Base-by-base conservation (phyloP, 2,797 vertebrate species). In the Ambastaia sidthimunki region DNA sequence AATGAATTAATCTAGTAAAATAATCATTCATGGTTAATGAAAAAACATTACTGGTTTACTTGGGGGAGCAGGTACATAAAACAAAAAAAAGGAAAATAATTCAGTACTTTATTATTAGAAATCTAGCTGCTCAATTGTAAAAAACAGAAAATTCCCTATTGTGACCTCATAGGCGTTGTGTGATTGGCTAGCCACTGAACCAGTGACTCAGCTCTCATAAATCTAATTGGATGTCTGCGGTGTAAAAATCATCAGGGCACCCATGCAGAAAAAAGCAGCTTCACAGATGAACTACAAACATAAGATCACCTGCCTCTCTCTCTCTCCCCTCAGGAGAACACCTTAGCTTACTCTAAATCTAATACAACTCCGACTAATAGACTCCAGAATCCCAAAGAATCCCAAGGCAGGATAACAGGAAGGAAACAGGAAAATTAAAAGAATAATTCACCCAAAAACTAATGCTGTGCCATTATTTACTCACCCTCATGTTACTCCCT, bases 261-360 rank as follows among this genome's bases (percentile, higher is more conserved):
- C 55, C 59, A 71, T 67, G 50, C 57, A 31, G 72, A 59, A 76
- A 34, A 41, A 34, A 54, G 70, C 3, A 52, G 73, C 63, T 72
- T 82, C 55, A 80, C 54, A 80, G 48, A 74, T 3, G 37, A 82
- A 80, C 77, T 82, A 82, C 66, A 85, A 72, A 77, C 71, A 50
- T 59, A 25, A 37, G 54, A 57, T 70, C 55, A 77, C 80, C 80
- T 76, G 1, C 41, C 21, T 21, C 62, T 73, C 11, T 41, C 16
- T 48, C 60, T 71, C 16, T 48, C 60, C 71, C 47, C 48, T 48
- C 52, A 80, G 52, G 28, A 71, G 47, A 37, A 21, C 65, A 67
- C 60, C 75, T 73, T 21, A 47, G 47, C 15, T 57, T 3, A 48
- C 62, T 59, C 19, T 47, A 68, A 81, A 84, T 55, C 50, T 74